Base-by-base conservation (phyloP, 2,797 vertebrate species). In the Cossypha caffra region DNA sequence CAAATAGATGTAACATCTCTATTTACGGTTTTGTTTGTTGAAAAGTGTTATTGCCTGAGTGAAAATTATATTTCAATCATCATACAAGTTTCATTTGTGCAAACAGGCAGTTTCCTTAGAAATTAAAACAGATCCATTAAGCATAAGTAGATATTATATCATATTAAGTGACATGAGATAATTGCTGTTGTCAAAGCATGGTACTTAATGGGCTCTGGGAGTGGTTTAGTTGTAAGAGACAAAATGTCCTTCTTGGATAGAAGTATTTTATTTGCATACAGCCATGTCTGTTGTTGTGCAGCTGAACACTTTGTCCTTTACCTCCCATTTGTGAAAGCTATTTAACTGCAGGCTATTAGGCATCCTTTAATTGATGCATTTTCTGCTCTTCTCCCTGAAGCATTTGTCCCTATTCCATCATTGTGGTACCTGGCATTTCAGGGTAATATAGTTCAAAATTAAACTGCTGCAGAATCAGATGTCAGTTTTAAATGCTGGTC, bases 31-130 rank as follows among this genome's bases (percentile, higher is more conserved):
- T 61, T 86, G 51, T 93, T 90, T 92, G 86, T 38, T 54, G 29
- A 71, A 37, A 79, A 58, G 13, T 50, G 25, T 71, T 94, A 78
- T 67, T 75, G 59, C 74, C 78, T 40, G 64, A 74, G 45, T 74
- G 91, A 90, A 90, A 87, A 73, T 93, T 76, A 18, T 90, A 69
- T 92, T 95, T 96, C 94, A 88, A 95, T 80, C 90, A 87, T 90
- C 19, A 1, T 19, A 52, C 63, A 37, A 67, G 37, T 87, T 86
- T 91, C 76, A 76, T 61, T 92, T 90, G 76, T 68, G n/a, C 54
- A 73, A 83, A 90, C 78, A 74, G 61, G 79, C 88, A 80, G 21
- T 78, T 92, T 91, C 85, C 88, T 90, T 66, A 47, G 67, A 93
- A 92, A 88, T 80, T 66, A 94, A 95, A 86, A 31, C 51, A 12